Evolutionary conservation across 2,797 vertebrate species (phyloP).

Genomic region (Bradypodion ventrale): DNA sequence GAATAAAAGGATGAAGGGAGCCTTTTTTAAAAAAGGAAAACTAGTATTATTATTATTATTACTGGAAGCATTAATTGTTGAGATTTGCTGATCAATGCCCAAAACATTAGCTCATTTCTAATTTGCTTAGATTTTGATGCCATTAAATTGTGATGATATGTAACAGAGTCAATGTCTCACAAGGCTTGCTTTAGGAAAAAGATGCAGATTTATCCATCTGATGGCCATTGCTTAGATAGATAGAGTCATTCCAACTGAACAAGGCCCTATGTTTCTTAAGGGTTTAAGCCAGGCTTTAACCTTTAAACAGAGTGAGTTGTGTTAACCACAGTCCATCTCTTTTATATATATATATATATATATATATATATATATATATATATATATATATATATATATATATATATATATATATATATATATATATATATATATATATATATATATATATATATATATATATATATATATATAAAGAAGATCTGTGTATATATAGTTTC

Average conservation of each 20-base stretch:
- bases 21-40: constrained; percentile 60
- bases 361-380: too few relatives aligned
- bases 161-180: constrained; percentile 14
- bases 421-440: too few relatives aligned
- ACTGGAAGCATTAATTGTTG: constrained; percentile 87
- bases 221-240: background rate
- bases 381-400: too few relatives aligned
- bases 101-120: constrained; percentile 83
- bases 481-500: background rate
- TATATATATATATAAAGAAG: too few relatives aligned
- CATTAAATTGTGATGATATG: constrained; percentile 51
- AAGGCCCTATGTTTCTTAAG: background rate
- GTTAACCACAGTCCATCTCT: background rate
- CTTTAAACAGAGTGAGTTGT: background rate
- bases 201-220: background rate
- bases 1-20: constrained; percentile 69
- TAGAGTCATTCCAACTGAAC: background rate
- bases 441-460: too few relatives aligned
- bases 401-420: too few relatives aligned
- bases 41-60: constrained; percentile 63
- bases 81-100: constrained; percentile 90
- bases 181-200: constrained; percentile 21
- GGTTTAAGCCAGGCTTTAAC: background rate
- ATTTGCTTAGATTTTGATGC: constrained; percentile 56
- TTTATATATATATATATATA: too few relatives aligned